A percentile compares a stretch with the other conserved stretches of the same genome.
These are phyloP conservation scores for Lochmaea capreae DNA, from an alignment of 2,888 invertebrate genomes.

Conservation along the genomic window DNA sequence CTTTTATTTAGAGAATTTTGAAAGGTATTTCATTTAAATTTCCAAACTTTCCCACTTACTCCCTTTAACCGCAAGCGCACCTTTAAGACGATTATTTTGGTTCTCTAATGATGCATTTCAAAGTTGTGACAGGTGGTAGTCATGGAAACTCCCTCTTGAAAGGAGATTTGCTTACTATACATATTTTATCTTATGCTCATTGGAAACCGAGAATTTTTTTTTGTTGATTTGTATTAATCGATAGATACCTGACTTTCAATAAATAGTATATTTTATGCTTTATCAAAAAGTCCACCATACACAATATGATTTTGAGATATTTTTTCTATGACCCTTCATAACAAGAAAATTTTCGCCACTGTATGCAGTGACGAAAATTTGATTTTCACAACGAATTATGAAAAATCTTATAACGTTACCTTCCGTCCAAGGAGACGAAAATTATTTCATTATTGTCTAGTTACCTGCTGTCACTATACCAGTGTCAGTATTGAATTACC, in stretches of 20 bases:
- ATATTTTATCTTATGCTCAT: slow-evolving; percentile 22
- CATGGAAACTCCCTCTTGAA: slow-evolving; percentile 35
- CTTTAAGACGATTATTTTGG: slow-evolving; percentile 42
- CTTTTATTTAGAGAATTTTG: neutral
- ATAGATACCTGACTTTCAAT: neutral
- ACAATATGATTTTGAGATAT: too few relatives aligned
- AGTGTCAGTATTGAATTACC: too few relatives aligned
- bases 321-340: too few relatives aligned
- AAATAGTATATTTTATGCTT: neutral
- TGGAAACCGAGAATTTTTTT: slow-evolving; percentile 17
- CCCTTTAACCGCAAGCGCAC: slow-evolving; percentile 24
- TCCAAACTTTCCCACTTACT: slow-evolving; percentile 27
- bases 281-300: too few relatives aligned
- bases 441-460: too few relatives aligned
- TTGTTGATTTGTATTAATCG: neutral
- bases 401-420: too few relatives aligned
- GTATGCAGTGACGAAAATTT: too few relatives aligned
- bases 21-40: neutral
- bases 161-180: slow-evolving; percentile 22
- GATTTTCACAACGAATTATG: too few relatives aligned
- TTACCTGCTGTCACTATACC: too few relatives aligned
- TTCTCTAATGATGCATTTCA: slow-evolving; percentile 44
- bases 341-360: too few relatives aligned
- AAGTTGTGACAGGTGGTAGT: slow-evolving; percentile 42
- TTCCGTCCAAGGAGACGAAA: too few relatives aligned